Conservation (phyloP, 2,113 vertebrate species). For the Pholis gunnellus region DNA sequence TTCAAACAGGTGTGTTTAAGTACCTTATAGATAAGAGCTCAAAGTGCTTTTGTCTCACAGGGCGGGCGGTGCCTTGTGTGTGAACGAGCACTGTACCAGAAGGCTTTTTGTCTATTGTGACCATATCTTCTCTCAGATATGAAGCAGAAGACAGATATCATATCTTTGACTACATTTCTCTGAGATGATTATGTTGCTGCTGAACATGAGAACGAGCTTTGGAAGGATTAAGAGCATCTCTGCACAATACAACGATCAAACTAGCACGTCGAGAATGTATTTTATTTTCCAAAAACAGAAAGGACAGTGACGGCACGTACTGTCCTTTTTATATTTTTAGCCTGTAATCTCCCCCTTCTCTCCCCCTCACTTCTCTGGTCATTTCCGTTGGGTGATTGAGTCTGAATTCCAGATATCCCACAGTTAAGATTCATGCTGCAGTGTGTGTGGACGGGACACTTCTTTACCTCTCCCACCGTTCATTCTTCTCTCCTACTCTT, state of each 20-base stretch:
- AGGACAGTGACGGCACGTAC: constrained; percentile 47
- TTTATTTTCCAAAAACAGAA: constrained; percentile 14
- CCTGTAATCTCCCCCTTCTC: background rate
- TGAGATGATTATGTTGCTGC: background rate
- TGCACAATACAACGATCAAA: background rate
- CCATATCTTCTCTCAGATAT: constrained; percentile 1
- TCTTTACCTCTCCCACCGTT: constrained; percentile 34
- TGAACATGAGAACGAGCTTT: background rate
- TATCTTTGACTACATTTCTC: background rate
- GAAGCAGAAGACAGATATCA: background rate
- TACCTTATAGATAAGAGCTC: constrained; percentile 48
- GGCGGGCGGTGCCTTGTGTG: constrained; percentile 21
- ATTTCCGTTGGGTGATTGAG: constrained; percentile 70
- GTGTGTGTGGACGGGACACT: constrained; percentile 25
- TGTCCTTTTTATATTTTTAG: constrained; percentile 43
- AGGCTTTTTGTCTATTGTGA: background rate
- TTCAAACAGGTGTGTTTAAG: constrained; percentile 39
- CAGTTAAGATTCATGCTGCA: constrained; percentile 58
- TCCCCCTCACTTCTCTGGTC: constrained; percentile 26
- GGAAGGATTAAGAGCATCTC: background rate
- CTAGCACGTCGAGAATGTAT: background rate
- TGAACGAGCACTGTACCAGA: background rate
- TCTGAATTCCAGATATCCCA: constrained; percentile 70
- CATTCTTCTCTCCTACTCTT: constrained; percentile 11
- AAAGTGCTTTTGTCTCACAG: constrained; percentile 34